These are phyloP conservation scores for Trinectes maculatus DNA, from an alignment of 2,113 vertebrate genomes.

Conservation along the genomic window DNA sequence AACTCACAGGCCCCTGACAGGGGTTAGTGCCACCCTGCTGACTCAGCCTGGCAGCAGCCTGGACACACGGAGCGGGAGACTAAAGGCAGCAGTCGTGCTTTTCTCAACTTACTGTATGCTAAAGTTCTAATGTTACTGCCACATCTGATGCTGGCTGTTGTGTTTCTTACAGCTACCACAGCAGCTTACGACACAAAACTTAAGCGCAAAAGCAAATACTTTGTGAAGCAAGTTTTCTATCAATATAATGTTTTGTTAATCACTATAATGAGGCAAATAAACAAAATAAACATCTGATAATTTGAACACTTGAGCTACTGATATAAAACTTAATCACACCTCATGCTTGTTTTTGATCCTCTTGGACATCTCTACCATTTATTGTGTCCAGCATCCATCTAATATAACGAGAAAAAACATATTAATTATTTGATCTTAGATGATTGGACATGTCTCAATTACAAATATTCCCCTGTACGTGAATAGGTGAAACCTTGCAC, in stretches of 20 bases:
- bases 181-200: not conserved
- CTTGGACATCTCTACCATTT: no score
- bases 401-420: no score
- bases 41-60: slow-evolving; percentile 12
- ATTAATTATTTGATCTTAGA: not conserved
- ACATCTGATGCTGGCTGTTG: not conserved
- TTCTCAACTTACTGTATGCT: not conserved
- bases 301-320: no score
- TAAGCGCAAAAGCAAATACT: not conserved
- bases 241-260: not conserved
- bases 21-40: slow-evolving; percentile 22
- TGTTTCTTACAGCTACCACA: not conserved
- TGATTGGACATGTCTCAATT: not conserved
- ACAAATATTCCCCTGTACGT: not conserved
- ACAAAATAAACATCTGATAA: no score
- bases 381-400: no score
- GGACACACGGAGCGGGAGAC: not conserved
- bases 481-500: not conserved
- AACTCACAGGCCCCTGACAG: slow-evolving; percentile 8
- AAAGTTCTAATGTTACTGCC: not conserved
- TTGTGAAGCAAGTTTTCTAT: not conserved
- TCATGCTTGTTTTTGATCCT: no score
- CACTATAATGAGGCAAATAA: no score
- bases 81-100: not conserved
- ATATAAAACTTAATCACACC: no score